These are phyloP conservation scores for Plutella xylostella DNA, from an alignment of 2,888 invertebrate genomes.

Conservation along the genomic window DNA sequence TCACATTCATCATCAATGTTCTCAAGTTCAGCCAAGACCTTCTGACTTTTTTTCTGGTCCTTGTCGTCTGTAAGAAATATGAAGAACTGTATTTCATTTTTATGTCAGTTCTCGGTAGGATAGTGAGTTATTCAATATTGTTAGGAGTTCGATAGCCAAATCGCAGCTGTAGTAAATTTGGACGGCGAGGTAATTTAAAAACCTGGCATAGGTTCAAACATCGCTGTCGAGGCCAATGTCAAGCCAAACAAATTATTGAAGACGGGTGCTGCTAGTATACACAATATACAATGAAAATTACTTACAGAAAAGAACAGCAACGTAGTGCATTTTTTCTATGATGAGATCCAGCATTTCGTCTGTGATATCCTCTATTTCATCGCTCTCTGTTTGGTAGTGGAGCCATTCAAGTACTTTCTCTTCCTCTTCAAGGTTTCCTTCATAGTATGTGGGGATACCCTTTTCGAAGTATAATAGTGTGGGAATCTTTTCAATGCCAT, in stretches of 20 bases:
- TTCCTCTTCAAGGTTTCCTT: slow-evolving; percentile 90
- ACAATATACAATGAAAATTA: slow-evolving; percentile 26
- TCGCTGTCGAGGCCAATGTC: slow-evolving; percentile 24
- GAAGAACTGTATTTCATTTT: slow-evolving; percentile 64
- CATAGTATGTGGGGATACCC: slow-evolving; percentile 79
- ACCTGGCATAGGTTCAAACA: slow-evolving; percentile 39
- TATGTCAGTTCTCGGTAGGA: slow-evolving; percentile 56
- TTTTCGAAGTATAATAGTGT: slow-evolving; percentile 86
- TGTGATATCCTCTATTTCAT: slow-evolving; percentile 94
- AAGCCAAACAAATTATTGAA: slow-evolving; percentile 15
- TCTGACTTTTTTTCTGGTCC: slow-evolving; percentile 90
- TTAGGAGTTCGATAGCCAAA: background rate
- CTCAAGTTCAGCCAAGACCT: slow-evolving; percentile 85
- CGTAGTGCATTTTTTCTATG: slow-evolving; percentile 87
- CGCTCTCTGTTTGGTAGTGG: slow-evolving; percentile 84
- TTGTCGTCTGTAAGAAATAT: slow-evolving; percentile 80
- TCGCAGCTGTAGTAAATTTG: slow-evolving; percentile 20
- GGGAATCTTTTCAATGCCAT: slow-evolving; percentile 90
- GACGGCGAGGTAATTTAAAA: slow-evolving; percentile 27
- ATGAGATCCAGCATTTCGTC: slow-evolving; percentile 94
- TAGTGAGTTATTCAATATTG: slow-evolving; percentile 21
- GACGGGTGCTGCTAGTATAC: no score
- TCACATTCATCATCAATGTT: slow-evolving; percentile 96
- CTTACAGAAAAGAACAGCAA: slow-evolving; percentile 94
- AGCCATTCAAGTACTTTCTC: slow-evolving; percentile 90